Conservation (phyloP, 1,140 invertebrate genomes). For the Dolichoris vasculosae region DNA sequence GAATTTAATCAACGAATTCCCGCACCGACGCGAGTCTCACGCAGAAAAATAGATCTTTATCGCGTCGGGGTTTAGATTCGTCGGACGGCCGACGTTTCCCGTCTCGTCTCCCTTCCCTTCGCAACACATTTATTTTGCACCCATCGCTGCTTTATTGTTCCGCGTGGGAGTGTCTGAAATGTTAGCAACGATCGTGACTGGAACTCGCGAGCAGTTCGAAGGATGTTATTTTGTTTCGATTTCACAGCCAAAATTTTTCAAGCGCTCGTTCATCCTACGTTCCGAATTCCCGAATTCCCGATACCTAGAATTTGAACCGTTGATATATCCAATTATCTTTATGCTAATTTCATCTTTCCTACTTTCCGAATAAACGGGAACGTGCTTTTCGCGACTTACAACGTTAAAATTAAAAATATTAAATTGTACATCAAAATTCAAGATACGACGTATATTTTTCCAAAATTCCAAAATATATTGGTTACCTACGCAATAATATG, state of each 20-base stretch:
- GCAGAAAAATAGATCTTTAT: constrained; percentile 20
- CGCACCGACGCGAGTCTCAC: background rate
- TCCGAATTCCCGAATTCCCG: background rate
- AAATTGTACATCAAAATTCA: no score
- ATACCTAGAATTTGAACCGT: no score
- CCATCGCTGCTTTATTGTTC: background rate
- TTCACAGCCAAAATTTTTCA: background rate
- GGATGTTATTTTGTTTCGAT: background rate
- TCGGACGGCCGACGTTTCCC: background rate
- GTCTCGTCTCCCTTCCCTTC: background rate
- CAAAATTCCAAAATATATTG: no score
- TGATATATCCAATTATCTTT: background rate
- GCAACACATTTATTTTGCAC: background rate
- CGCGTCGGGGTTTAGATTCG: background rate
- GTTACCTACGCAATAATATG: no score
- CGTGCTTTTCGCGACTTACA: background rate
- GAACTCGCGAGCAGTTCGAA: background rate
- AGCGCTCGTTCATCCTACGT: background rate
- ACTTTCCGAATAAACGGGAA: background rate
- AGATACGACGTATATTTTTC: no score
- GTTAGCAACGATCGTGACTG: constrained; percentile 5
- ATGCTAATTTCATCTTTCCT: background rate
- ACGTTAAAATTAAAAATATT: background rate
- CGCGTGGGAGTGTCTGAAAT: background rate
- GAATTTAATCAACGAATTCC: background rate